Conservation (phyloP, 2,797 vertebrate genomes). For the Crocodylus rhombifer region DNA sequence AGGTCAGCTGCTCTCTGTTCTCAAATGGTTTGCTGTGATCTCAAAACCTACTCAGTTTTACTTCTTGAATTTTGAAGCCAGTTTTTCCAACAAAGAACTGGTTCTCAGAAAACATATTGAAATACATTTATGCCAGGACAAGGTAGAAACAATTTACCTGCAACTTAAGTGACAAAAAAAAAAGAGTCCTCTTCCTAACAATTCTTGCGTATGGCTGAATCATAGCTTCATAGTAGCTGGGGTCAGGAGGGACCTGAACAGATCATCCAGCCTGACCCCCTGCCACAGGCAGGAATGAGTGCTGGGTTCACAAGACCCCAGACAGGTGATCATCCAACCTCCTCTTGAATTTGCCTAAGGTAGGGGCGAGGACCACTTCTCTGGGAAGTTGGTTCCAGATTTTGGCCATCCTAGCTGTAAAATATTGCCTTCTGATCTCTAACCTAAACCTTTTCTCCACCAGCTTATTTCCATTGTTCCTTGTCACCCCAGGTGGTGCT, state of each 20-base stretch:
- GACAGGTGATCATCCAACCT: too few species aligned
- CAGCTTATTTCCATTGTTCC: too few species aligned
- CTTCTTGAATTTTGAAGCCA: rapidly evolving
- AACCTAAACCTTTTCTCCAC: too few species aligned
- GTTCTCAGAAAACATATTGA: background rate
- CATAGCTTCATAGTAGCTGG: too few species aligned
- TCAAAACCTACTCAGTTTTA: background rate
- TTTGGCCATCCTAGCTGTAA: too few species aligned
- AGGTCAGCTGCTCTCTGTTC: background rate
- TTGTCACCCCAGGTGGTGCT: too few species aligned
- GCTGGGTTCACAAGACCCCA: rapidly evolving
- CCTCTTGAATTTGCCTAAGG: too few species aligned
- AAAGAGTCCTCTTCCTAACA: background rate
- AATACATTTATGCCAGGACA: background rate
- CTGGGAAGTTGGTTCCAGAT: too few species aligned
- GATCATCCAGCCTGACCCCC: background rate
- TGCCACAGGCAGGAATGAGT: too few species aligned
- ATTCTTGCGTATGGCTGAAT: rapidly evolving
- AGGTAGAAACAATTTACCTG: too few species aligned
- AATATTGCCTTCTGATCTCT: too few species aligned
- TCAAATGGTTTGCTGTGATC: rapidly evolving
- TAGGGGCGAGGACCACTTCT: too few species aligned
- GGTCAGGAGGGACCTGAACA: background rate
- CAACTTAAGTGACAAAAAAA: rapidly evolving
- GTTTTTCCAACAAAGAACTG: background rate